phyloP scores from a whole-genome alignment of 2,113 vertebrate species.

The Mustela nigripes region DNA sequence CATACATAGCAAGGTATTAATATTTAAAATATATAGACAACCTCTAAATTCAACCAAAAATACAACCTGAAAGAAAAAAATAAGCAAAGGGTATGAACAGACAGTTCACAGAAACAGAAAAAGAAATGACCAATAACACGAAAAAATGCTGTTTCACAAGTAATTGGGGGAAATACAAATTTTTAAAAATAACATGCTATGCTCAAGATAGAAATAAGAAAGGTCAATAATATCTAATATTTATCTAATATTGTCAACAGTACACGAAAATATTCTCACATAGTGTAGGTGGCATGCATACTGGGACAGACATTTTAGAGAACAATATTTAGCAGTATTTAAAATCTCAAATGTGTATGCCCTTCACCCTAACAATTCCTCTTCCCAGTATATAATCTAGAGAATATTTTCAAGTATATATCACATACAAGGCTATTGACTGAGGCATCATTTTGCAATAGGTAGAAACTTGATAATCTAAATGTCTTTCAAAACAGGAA shows the following conservation, averaged over 20 bases:
- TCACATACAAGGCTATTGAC: not conserved
- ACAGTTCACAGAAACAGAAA: conserved; percentile 21
- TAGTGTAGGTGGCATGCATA: not conserved
- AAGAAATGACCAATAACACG: not conserved
- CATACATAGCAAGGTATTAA: not conserved
- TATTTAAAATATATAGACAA: conserved; percentile 26
- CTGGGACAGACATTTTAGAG: not conserved
- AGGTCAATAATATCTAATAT: not conserved
- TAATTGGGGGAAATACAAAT: not conserved
- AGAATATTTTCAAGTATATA: not conserved
- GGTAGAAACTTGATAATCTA: not conserved
- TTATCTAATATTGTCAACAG: conserved; percentile 20
- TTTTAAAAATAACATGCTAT: not conserved
- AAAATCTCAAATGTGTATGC: conserved; percentile 13
- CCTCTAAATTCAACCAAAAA: conserved; percentile 1
- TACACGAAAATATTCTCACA: conserved; percentile 24
- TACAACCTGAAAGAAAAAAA: not conserved
- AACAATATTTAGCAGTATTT: conserved; percentile 13
- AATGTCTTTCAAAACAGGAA: conserved; percentile 9
- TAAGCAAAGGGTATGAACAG: not conserved
- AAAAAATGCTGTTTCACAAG: not conserved
- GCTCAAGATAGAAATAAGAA: conserved; percentile 11
- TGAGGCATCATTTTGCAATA: not conserved
- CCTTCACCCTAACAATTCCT: conserved; percentile 15
- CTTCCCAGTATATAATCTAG: not conserved